Conservation (phyloP, 2,888 invertebrate genomes). For the Lepidocyrtoides sp. region DNA sequence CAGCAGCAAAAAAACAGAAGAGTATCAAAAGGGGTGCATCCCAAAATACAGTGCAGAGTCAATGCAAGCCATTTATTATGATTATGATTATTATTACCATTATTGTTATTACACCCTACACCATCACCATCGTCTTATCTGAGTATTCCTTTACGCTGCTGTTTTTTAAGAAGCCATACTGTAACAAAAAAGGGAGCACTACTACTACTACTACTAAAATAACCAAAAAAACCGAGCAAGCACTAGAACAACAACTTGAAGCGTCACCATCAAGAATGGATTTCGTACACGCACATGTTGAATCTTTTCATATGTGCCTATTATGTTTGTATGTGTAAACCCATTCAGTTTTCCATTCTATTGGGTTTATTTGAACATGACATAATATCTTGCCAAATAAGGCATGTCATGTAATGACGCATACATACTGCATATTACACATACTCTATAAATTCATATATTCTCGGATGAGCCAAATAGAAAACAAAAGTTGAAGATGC, state of each 20-base stretch:
- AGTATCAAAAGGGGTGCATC: constrained; percentile 65
- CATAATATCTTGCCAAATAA: constrained; percentile 5
- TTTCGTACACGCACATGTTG: constrained; percentile 22
- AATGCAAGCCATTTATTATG: constrained; percentile 71
- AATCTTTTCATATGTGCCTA: not conserved
- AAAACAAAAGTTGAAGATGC: not conserved
- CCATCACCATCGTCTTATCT: constrained; percentile 46
- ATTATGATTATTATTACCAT: constrained; percentile 78
- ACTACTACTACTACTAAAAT: too few species aligned
- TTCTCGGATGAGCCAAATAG: not conserved
- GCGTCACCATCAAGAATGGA: constrained; percentile 9
- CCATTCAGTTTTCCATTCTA: not conserved
- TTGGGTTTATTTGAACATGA: not conserved
- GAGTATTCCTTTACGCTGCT: constrained; percentile 24
- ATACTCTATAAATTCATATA: too few species aligned
- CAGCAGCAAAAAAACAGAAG: not conserved
- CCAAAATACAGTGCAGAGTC: not conserved
- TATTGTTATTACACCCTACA: constrained; percentile 73
- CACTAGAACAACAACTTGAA: not conserved
- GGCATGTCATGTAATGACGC: not conserved
- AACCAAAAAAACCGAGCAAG: not conserved
- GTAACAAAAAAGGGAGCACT: constrained; percentile 6
- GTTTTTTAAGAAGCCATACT: constrained; percentile 9
- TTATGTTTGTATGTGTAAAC: too few species aligned
- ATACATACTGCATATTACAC: too few species aligned